Evolutionary conservation across 2,797 vertebrate genomes (phyloP), one percentile per base, ranked within the genome.

Genomic region (Benthosema pterotum): DNA sequence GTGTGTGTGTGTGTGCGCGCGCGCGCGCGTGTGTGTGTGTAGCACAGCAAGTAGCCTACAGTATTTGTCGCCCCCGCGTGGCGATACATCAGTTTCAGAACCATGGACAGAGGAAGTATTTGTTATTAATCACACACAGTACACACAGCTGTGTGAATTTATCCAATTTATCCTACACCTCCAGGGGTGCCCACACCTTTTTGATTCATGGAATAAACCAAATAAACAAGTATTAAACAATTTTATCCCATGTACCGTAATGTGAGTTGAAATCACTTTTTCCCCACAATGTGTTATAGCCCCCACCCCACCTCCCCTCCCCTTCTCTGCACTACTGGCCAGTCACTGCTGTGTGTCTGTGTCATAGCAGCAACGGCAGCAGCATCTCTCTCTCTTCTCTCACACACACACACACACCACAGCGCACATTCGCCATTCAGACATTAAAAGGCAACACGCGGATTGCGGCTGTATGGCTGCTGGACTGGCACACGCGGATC

Each of bases 281-380:
- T 32, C n/a, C n/a, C n/a, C 8, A 32, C 28, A 32, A 7, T n/a
- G 43, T 52, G 0, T 43, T 18, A 38, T 11, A 6, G n/a, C 3
- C 66, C 14, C 59, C 19, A 3, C 58, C 42, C 22, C 63, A 19
- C 25, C 52, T 68, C 46, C 78, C 42, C 75, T 59, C 69, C 68
- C 71, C 38, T 80, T 83, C 87, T 86, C 84, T 81, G 83, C 84
- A 84, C 87, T 84, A 83, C 85, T 82, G 86, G 76, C 79, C 72
- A 57, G 57, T 48, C 67, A 66, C 75, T 54, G 71, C 53, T 72
- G 72, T 69, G 80, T 84, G 72, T 60, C 74, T 69, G 80, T 84
- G 72, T 60, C 83, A 69, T 71, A 46, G 57, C 45, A 46, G 76
- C 60, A 53, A 22, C 83, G 81, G 60, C 72, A 38, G 25, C 32